phyloP scores from a whole-genome alignment of 2,888 invertebrate species.

The Macrosoma leucophasiata region DNA sequence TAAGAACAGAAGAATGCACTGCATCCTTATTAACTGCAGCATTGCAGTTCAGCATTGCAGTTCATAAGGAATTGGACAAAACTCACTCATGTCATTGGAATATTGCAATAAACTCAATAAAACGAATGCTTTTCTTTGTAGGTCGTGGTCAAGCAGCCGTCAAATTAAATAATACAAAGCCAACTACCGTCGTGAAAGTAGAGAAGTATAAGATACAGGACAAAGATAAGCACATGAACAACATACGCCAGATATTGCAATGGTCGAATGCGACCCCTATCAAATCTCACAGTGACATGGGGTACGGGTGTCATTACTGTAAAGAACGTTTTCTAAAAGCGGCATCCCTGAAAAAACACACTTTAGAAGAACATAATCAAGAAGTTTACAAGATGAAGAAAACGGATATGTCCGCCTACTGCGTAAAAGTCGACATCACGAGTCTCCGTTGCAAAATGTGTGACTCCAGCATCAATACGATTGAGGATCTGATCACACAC shows the following conservation, averaged over 20 bases:
- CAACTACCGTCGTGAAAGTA: too few relatives aligned
- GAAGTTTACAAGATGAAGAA: conserved; percentile 23
- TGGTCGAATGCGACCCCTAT: conserved; percentile 34
- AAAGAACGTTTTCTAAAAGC: conserved; percentile 29
- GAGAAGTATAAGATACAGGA: too few relatives aligned
- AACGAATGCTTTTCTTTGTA: too few relatives aligned
- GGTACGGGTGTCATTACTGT: conserved; percentile 36
- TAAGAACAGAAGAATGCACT: too few relatives aligned
- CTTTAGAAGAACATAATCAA: conserved; percentile 30
- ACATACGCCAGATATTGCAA: conserved; percentile 27
- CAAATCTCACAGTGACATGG: conserved; percentile 24
- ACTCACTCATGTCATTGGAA: too few relatives aligned
- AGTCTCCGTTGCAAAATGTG: conserved; percentile 34
- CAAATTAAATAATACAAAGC: too few relatives aligned
- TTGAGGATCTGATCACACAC: conserved; percentile 22
- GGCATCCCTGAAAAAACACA: conserved; percentile 32
- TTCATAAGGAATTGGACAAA: too few relatives aligned
- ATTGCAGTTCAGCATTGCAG: too few relatives aligned
- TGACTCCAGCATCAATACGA: conserved; percentile 8
- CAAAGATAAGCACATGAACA: conserved; percentile 23
- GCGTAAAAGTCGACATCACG: conserved; percentile 38
- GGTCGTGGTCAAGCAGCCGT: too few relatives aligned
- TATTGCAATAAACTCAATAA: too few relatives aligned
- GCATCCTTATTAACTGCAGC: too few relatives aligned
- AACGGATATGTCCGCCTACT: conserved; percentile 22